Base-by-base conservation (phyloP, 2,888 invertebrate species). In the Aphodius sticticus region DNA sequence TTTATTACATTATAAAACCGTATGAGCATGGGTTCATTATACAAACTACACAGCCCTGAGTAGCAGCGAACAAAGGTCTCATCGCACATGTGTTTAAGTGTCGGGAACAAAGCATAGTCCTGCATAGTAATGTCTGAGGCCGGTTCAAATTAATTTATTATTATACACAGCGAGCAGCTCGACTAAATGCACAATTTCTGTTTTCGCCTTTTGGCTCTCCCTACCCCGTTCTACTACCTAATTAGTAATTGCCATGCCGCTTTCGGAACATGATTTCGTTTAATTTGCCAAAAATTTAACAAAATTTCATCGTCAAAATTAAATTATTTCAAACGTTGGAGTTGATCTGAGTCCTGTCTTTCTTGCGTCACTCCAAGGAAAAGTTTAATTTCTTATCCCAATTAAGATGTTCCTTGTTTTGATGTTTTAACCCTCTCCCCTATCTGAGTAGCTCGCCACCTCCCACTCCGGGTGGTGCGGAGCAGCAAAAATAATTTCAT, bases 21-120 rank as follows among this genome's bases (percentile, higher is more conserved):
- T 1, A 53, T 5, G 53, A 53, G 53, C 53, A 53, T 7, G 7
- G 12, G 53, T 53, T 53, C 53, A 53, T 53, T 53, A 12, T 53
- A 12, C 12, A 53, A 53, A 26, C 26, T 26, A 26, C 26, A 3
- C 26, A 26, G 26, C 26, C 26, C 26, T 26, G 2, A 26, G 26
- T 3, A 26, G 26, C 26, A 3, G 3, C 26, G 26, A 26, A 53
- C 53, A 53, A 53, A 53, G 53, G 53, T 53, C 12, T 53, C 53
- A 53, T 53, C 53, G 53, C 53, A 53, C 53, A 53, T 53, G 53
- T 53, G 53, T 53, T 53, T 53, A 53, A 53, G 53, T 53, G 53
- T 53, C 12, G 53, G 12, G 53, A 53, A 53, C 53, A 53, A 53
- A 9, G 53, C 53, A 7, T 53, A 7, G 53, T 53, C 53, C 53